Evolutionary conservation across 2,113 vertebrate genomes (phyloP).

Genomic region (Stigmatopora nigra): DNA sequence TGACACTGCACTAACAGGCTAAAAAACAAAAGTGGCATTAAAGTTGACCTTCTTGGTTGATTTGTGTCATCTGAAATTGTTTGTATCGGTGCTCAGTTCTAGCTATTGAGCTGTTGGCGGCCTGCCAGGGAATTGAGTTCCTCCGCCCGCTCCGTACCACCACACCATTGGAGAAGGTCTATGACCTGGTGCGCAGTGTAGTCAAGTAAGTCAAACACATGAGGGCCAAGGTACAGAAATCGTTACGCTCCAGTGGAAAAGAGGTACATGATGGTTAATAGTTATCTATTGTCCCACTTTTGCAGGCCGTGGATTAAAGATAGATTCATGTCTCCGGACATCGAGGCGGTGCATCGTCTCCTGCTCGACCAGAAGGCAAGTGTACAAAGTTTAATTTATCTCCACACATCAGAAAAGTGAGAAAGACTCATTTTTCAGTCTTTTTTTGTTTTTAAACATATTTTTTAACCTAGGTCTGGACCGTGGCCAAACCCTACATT

Average conservation of each 20-base stretch:
- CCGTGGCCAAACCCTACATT: slow-evolving; percentile 90
- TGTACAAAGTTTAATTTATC: not conserved
- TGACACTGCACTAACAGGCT: no score
- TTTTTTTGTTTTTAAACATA: not conserved
- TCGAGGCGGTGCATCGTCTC: slow-evolving; percentile 83
- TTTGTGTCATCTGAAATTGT: not conserved
- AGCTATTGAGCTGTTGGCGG: slow-evolving; percentile 88
- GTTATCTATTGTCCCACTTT: slow-evolving; percentile 40
- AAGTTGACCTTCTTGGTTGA: not conserved
- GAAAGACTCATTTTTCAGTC: no score
- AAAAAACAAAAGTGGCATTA: not conserved
- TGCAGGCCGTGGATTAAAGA: slow-evolving; percentile 95
- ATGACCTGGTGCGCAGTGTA: slow-evolving; percentile 89
- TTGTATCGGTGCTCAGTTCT: slow-evolving; percentile 72
- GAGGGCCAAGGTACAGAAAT: slow-evolving; percentile 35
- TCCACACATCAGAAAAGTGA: not conserved
- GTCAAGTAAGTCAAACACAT: slow-evolving; percentile 84
- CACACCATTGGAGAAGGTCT: slow-evolving; percentile 96
- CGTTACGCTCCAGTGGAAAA: slow-evolving; percentile 26
- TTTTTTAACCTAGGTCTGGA: slow-evolving; percentile 79
- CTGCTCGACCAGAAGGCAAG: slow-evolving; percentile 87
- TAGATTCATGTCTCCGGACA: slow-evolving; percentile 96
- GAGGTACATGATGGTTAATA: slow-evolving; percentile 55
- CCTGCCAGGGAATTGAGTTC: slow-evolving; percentile 98
- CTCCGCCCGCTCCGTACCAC: slow-evolving; percentile 91